These are phyloP conservation scores for Nibea coibor DNA, from an alignment of 2,113 vertebrate species.

Conservation along the genomic window DNA sequence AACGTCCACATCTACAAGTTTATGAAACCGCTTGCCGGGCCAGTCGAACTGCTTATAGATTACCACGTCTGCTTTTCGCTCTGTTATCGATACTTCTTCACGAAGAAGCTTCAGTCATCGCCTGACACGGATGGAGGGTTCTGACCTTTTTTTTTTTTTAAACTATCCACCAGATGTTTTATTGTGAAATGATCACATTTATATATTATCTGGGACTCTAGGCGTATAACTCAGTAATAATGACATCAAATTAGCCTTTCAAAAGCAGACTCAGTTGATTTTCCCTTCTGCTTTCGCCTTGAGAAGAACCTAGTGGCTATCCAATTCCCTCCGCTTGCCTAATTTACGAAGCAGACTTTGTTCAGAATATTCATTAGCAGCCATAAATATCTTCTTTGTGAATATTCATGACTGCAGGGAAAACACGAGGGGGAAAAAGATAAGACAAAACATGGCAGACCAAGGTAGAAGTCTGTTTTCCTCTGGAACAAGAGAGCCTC, in stretches of 20 bases:
- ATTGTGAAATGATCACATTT: background rate
- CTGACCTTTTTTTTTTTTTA: background rate
- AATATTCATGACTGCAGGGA: conserved; percentile 73
- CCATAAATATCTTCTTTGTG: conserved; percentile 60
- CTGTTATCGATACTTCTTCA: background rate
- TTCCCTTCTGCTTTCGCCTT: conserved; percentile 36
- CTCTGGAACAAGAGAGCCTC: background rate
- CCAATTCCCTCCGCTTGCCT: conserved; percentile 48
- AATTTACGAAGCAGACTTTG: conserved; percentile 55
- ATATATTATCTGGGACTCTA: background rate
- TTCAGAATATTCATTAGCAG: conserved; percentile 66
- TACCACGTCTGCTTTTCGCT: background rate
- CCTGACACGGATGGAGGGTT: background rate
- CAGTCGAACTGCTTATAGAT: conserved; percentile 20
- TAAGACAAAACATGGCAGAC: conserved; percentile 27
- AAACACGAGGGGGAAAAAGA: conserved; percentile 28
- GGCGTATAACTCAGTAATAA: conserved; percentile 25
- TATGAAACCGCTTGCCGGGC: conserved; percentile 31
- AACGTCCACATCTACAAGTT: conserved; percentile 16
- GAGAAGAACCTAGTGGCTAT: conserved; percentile 38
- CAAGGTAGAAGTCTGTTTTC: background rate
- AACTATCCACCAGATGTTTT: background rate
- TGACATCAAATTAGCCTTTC: conserved; percentile 44
- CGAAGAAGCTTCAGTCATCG: background rate
- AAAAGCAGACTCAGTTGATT: conserved; percentile 37